Evolutionary conservation across 1,140 invertebrate species (phyloP).

Genomic region (Mamestra configurata): DNA sequence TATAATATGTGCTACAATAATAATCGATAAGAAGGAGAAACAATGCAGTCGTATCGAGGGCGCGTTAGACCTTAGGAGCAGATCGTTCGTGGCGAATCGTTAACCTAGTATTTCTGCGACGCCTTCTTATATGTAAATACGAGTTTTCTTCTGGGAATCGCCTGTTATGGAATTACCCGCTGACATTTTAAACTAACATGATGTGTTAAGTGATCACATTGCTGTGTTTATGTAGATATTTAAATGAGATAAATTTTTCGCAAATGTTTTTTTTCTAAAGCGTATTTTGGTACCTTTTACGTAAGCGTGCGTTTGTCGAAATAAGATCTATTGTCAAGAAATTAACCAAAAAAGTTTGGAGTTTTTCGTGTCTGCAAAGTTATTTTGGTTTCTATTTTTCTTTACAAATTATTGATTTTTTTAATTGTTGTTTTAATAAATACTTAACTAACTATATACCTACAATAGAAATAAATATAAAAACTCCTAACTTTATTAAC

Average conservation of each 20-base stretch:
- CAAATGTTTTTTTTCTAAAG: neutral
- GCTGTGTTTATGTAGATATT: neutral
- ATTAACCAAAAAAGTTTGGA: too few species aligned
- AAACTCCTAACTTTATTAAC: too few species aligned
- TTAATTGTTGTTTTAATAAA: too few species aligned
- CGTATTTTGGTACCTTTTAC: neutral
- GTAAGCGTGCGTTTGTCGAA: neutral
- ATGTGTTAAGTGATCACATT: constrained; percentile 20
- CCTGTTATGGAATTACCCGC: constrained; percentile 24
- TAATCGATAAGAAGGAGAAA: constrained; percentile 73
- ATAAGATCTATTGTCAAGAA: too few species aligned
- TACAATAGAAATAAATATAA: too few species aligned
- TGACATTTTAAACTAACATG: constrained; percentile 20
- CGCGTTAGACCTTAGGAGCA: constrained; percentile 63
- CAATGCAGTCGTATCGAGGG: constrained; percentile 71
- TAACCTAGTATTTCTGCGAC: constrained; percentile 71
- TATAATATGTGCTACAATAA: constrained; percentile 67
- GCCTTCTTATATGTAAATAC: constrained; percentile 47
- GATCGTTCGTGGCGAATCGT: constrained; percentile 72
- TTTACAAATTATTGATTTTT: too few species aligned
- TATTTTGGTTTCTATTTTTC: too few species aligned
- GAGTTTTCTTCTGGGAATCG: constrained; percentile 30
- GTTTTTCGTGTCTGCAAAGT: too few species aligned
- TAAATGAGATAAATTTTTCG: neutral
- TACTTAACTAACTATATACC: too few species aligned